Conservation (phyloP, 1,140 invertebrate species). For the Brachionus asplanchnoidis region DNA sequence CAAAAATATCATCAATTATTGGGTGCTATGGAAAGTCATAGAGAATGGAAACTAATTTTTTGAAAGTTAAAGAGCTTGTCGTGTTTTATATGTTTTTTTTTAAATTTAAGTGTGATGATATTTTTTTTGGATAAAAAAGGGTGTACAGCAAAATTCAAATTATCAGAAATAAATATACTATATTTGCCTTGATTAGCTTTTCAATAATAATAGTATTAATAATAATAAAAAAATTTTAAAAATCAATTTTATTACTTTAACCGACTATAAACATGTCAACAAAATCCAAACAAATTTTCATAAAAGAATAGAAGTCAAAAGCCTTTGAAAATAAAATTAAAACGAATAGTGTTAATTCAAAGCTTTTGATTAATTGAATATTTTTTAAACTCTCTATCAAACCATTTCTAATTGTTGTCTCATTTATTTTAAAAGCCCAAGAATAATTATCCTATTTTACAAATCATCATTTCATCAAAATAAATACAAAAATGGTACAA, state of each 20-base stretch:
- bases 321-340: neutral
- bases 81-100: too few species aligned
- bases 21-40: too few species aligned
- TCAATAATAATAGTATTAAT: neutral
- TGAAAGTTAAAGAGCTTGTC: too few species aligned
- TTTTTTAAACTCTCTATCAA: neutral
- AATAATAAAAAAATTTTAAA: neutral
- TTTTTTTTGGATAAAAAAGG: too few species aligned
- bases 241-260: neutral
- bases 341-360: neutral
- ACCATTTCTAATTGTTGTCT: neutral
- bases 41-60: too few species aligned
- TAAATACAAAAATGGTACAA: slow-evolving; percentile 32
- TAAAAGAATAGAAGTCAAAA: neutral
- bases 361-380: neutral
- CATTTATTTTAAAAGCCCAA: neutral
- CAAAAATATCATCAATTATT: too few species aligned
- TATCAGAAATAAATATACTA: too few species aligned
- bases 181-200: too few species aligned
- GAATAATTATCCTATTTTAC: neutral
- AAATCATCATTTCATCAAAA: neutral
- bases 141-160: too few species aligned
- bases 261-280: neutral
- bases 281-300: neutral
- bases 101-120: too few species aligned